Base-by-base conservation (phyloP, 2,797 vertebrate species). In the Ispidina lecontei region DNA sequence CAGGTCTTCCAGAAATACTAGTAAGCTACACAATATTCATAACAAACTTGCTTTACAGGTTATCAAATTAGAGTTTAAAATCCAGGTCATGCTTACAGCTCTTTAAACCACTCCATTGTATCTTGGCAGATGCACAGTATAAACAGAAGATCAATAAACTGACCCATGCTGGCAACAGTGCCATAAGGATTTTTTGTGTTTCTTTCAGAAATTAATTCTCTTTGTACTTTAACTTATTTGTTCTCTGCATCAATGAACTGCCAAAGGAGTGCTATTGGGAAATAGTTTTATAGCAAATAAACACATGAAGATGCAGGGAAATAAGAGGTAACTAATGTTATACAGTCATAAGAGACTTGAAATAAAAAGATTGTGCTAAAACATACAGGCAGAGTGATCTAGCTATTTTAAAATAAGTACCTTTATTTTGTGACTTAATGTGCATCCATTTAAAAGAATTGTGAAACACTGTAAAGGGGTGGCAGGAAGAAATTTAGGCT, bases 151-250 rank as follows among this genome's bases (percentile, higher is more conserved):
- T 54, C 16, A 44, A 49, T 73, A 89, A 71, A 71, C 5, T 68
- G 71, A 87, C 82, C 37, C 43, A 71, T 33, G 21, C 22, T 39
- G 65, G 16, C 46, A 93, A 71, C 17, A 28, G 29, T 55, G 43
- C 16, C 54, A 80, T 35, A 35, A 84, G 49, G 14, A 47, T 76
- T 90, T 78, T 75, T 83, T 78, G 46, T 47, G 63, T 39, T 92
- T 54, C 55, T 68, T 96, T 90, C 72, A 64, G 26, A 76, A 76
- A 89, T 22, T 31, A 93, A 74, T 83, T 89, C 35, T n/a, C 43
- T 73, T 80, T 55, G 12, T n/a, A 44, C 84, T 83, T 69, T 33
- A 69, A 75, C 39, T 80, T 44, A 58, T 84, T 95, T 90, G 71
- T 89, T 93, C 79, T 92, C 43, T 58, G 33, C 47, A 59, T 59